Percentiles rank a stretch among this genome's conserved stretches.
Conservation (phyloP, 1,140 invertebrate genomes). For the Sycobia sp. region DNA sequence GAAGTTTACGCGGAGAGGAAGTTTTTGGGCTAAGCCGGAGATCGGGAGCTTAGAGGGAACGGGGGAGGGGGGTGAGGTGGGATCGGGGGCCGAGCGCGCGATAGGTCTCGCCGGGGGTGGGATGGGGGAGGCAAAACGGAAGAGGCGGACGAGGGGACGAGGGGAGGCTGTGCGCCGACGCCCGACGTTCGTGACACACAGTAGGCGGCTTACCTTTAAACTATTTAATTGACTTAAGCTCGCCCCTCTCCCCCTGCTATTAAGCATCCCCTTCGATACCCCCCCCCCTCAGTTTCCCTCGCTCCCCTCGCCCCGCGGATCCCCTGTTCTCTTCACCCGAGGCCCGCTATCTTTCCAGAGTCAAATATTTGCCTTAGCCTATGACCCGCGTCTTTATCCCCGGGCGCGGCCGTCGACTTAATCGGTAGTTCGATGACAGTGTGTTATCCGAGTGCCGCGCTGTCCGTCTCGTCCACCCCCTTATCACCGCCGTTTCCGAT, state of each 20-base stretch:
- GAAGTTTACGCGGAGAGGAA: constrained; percentile 40
- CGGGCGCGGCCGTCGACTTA: constrained; percentile 25
- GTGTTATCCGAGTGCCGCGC: constrained; percentile 7
- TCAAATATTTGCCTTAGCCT: constrained; percentile 28
- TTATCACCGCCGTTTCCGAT: background rate
- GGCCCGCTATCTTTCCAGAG: constrained; percentile 21
- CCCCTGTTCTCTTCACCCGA: background rate
- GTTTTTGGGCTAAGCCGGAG: constrained; percentile 42
- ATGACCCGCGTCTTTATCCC: constrained; percentile 22
- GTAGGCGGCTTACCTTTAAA: constrained; percentile 32
- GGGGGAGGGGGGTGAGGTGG: background rate
- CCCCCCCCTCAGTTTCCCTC: background rate
- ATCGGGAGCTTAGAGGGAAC: constrained; percentile 25
- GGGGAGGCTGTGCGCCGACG: too few species aligned
- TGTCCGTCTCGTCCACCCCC: background rate
- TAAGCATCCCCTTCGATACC: background rate
- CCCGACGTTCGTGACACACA: constrained; percentile 18
- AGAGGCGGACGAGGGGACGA: background rate
- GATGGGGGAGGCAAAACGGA: background rate
- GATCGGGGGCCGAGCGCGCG: background rate
- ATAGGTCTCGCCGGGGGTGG: background rate
- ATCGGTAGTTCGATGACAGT: constrained; percentile 27
- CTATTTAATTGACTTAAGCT: constrained; percentile 37
- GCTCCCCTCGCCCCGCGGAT: background rate
- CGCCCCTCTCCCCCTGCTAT: background rate